Conservation (phyloP, 2,888 invertebrate species). For the Chrysotoxum bicinctum region DNA sequence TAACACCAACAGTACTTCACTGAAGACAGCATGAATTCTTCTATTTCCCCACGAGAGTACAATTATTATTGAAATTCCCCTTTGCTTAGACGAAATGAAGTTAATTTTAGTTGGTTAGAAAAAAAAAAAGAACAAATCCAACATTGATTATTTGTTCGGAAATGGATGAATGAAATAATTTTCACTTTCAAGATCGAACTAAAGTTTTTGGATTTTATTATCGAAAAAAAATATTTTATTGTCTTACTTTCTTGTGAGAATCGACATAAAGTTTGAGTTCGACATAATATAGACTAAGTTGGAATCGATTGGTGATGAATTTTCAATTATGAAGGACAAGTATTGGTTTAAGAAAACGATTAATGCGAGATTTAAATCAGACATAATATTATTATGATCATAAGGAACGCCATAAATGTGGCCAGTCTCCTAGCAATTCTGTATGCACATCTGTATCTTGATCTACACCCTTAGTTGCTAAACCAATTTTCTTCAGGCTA, state of each 20-base stretch:
- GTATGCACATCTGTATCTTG: too few species aligned
- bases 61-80: not conserved
- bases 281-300: not conserved
- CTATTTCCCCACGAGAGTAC: not conserved
- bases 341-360: too few species aligned
- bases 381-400: too few species aligned
- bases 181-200: not conserved
- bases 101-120: not conserved
- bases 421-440: too few species aligned
- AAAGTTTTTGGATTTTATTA: constrained; percentile 2
- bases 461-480: too few species aligned
- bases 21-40: not conserved
- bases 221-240: constrained; percentile 3
- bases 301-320: not conserved
- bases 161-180: not conserved
- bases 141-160: not conserved
- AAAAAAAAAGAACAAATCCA: not conserved
- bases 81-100: too few species aligned
- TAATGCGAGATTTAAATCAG: too few species aligned
- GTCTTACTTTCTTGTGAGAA: not conserved
- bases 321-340: too few species aligned
- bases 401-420: too few species aligned
- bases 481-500: too few species aligned
- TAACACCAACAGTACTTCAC: not conserved
- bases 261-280: not conserved